phyloP scores from a whole-genome alignment of 2,113 vertebrate species.

The Peromyscus maniculatus region DNA sequence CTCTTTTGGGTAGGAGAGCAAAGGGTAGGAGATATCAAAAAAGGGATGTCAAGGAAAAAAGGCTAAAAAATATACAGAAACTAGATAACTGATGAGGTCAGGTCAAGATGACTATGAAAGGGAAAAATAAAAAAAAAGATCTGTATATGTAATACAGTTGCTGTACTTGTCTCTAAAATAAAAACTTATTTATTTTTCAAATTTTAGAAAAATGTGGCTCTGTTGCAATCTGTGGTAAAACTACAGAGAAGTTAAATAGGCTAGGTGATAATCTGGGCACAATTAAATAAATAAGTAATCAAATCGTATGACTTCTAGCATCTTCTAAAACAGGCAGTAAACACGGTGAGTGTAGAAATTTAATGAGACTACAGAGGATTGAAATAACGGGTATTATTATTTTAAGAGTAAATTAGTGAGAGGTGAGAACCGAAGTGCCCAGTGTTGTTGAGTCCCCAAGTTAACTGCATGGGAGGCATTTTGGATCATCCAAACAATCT shows the following conservation, averaged over 20 bases:
- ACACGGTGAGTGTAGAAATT: not conserved
- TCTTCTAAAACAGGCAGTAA: not conserved
- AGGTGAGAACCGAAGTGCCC: not conserved
- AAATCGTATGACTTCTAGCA: not conserved
- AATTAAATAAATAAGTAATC: not conserved
- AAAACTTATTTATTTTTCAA: not conserved
- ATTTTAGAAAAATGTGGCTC: not conserved
- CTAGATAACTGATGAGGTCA: not conserved
- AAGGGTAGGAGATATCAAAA: not conserved
- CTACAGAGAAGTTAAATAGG: not conserved
- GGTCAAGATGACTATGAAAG: not conserved
- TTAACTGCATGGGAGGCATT: not conserved
- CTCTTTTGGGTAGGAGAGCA: not conserved
- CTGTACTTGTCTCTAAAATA: not conserved
- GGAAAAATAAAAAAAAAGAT: not conserved
- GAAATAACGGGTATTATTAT: not conserved
- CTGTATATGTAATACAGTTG: not conserved
- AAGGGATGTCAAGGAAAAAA: not conserved
- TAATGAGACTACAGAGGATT: not conserved
- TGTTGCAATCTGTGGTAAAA: not conserved
- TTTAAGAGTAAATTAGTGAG: slow-evolving; percentile 42
- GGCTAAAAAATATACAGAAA: not conserved
- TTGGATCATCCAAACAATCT: not conserved
- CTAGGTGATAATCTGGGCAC: not conserved
- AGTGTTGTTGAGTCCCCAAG: not conserved